Evolutionary conservation across 2,113 vertebrate species (phyloP), one percentile per base, ranked within the genome.

Genomic region (Emydocephalus ijimae): DNA sequence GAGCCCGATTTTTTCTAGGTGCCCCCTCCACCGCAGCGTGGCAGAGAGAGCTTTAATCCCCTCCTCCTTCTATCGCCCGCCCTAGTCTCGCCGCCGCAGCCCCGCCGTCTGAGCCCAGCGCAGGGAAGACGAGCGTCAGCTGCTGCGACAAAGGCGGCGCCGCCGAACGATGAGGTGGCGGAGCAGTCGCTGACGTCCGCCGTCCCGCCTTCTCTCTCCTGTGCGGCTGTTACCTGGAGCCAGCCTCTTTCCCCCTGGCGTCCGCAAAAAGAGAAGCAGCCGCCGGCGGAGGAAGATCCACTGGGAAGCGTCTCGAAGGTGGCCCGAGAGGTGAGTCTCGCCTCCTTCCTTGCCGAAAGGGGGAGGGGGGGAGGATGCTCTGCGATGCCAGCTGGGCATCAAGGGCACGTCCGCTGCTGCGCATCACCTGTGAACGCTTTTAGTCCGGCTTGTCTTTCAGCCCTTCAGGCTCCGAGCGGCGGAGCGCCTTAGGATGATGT

Each of bases 151-250:
- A 43, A 85, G 11, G 24, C 18, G 14, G 1, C 18, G 0, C 5
- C 1, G 0, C 4, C 0, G 1, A 1, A 1, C 29, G 52, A 59
- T 69, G 34, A 88, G 91, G 61, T 45, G 50, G 91, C 87, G 14
- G 91, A 29, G 87, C 61, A 43, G 52, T 64, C 20, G 45, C n/a
- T 39, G 2, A 2, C 2, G 23, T 23, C 0, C 54, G 1, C 9
- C 34, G 15, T 69, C 61, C 29, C 26, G 5, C 69, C 23, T 24
- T 43, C 14, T 14, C n/a, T 34, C n/a, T 23, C 4, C 39, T 3
- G 56, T 18, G n/a, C 23, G 50, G 93, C 87, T 92, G 23, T 3
- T 39, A 89, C 89, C 91, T 91, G 23, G 3, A 88, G 94, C 91
- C 64, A 57, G 81, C 7, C 69, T 21, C 48, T 54, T 55, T 50